Evolutionary conservation across 2,797 vertebrate species (phyloP).

Genomic region (Lemur catta): DNA sequence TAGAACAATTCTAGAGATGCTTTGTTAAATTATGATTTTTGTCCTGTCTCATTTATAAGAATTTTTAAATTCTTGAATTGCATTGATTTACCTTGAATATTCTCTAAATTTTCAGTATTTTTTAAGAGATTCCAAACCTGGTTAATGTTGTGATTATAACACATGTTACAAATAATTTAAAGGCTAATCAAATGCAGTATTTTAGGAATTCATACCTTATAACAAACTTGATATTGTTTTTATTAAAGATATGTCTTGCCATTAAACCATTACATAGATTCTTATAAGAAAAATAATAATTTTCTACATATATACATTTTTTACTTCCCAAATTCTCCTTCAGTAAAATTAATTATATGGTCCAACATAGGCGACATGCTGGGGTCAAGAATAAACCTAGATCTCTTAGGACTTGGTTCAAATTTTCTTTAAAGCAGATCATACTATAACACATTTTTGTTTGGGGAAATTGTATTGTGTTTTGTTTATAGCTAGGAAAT

Average conservation of each 20-base stretch:
- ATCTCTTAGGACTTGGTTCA: background rate
- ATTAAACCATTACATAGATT: background rate
- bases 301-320: background rate
- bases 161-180: background rate
- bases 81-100: background rate
- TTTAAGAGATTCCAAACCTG: background rate
- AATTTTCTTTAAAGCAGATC: background rate
- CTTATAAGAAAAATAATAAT: background rate
- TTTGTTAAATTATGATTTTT: background rate
- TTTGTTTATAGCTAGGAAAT: background rate
- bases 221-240: background rate
- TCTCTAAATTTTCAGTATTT: background rate
- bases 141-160: background rate
- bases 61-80: background rate
- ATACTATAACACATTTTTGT: background rate
- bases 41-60: background rate
- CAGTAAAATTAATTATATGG: background rate
- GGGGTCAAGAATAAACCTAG: background rate
- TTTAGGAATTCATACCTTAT: background rate
- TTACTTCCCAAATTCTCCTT: background rate
- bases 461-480: background rate
- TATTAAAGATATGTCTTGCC: background rate
- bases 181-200: background rate
- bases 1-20: background rate
- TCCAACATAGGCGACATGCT: background rate